phyloP scores from a whole-genome alignment of 2,888 invertebrate species.

The Mythimna loreyi region DNA sequence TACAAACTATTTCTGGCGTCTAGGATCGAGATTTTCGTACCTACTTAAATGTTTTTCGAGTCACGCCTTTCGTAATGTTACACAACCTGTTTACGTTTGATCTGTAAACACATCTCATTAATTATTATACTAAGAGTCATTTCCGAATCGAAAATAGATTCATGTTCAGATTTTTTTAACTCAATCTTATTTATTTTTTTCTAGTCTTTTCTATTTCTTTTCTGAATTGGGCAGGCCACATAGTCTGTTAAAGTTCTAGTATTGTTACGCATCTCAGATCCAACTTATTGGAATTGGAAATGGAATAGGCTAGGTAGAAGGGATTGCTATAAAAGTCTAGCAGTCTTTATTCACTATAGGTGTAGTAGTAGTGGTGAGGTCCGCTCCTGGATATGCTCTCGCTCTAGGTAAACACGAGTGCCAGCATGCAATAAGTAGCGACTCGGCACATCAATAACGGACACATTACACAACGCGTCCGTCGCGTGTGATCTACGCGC shows the following conservation, averaged over 20 bases:
- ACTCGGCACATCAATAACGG: constrained; percentile 60
- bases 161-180: background rate
- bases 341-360: background rate
- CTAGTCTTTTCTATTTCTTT: background rate
- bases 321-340: background rate
- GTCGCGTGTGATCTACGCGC: constrained; percentile 60
- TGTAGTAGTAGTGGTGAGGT: background rate
- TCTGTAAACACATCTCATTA: too few species aligned
- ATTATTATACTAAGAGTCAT: background rate
- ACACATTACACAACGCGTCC: constrained; percentile 48
- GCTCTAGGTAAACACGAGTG: constrained; percentile 43
- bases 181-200: background rate
- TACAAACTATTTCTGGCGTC: background rate
- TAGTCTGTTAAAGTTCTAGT: background rate
- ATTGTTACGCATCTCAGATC: background rate
- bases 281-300: background rate
- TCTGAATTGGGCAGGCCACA: background rate
- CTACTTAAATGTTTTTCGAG: background rate
- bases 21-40: background rate
- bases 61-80: background rate
- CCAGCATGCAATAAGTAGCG: constrained; percentile 55
- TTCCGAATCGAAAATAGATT: background rate
- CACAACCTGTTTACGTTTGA: background rate
- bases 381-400: constrained; percentile 18
- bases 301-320: background rate